Evolutionary conservation across 2,113 vertebrate genomes (phyloP), one percentile per base, ranked within the genome.

Genomic region (Sterna hirundo): DNA sequence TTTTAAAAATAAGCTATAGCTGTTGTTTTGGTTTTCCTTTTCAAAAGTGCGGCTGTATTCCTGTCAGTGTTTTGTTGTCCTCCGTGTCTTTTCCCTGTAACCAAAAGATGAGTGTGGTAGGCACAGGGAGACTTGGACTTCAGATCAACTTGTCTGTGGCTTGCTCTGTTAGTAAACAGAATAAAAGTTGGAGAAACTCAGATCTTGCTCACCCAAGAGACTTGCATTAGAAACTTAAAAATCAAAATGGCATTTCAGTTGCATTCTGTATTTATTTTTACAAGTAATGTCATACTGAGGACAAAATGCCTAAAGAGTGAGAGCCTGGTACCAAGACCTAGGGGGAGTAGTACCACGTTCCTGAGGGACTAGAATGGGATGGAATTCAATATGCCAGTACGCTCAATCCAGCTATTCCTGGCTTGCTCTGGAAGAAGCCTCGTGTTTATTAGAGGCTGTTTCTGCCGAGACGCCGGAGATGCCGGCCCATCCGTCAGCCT

Each of bases 71-170:
- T 36, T 74, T 46, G 7, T 3, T 25, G 36, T 65, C 27, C 10
- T 22, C 38, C 26, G 15, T 7, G 40, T 21, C 34, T 47, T n/a
- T 22, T 7, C 20, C 13, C 30, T 25, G 5, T 40, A 62, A 46
- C 13, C 29, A 20, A 30, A 66, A 64, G 32, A 36, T 54, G 60
- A 60, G 32, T 51, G 26, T 82, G 16, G 57, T 46, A 26, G 36
- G 13, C 0, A 0, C 9, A 9, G 60, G 22, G 30, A 52, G 11
- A 7, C 32, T 27, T 74, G 30, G n/a, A 5, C n/a, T 64, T 83
- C 47, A 42, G 34, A 15, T 34, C 51, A 71, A 3, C 25, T 23
- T n/a, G 44, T 36, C 11, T 3, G 8, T 55, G 62, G 10, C 75
- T 49, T 49, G 13, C 52, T 55, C 26, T 64, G 1, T 34, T n/a